Conservation (phyloP, 2,888 invertebrate species). For the Pegoplata infirma region DNA sequence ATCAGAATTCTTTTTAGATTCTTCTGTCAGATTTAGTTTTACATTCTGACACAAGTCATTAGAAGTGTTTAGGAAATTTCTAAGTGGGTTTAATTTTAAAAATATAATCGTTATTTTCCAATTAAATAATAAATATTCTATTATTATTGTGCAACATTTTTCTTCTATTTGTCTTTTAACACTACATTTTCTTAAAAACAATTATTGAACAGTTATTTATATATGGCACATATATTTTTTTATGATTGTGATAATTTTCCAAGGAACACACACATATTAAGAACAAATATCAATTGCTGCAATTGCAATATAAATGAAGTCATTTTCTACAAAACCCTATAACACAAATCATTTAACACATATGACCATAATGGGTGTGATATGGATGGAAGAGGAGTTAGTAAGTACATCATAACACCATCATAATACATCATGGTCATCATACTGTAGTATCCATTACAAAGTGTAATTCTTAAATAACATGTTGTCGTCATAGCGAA, state of each 20-base stretch:
- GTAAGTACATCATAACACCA: conserved; percentile 12
- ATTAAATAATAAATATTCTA: too few species aligned
- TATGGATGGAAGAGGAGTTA: too few species aligned
- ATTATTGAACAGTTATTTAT: conserved; percentile 27
- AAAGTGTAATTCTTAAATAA: conserved; percentile 31
- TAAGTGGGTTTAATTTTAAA: too few species aligned
- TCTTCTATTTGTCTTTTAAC: background rate
- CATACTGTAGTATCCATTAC: conserved; percentile 35
- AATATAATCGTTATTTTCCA: too few species aligned
- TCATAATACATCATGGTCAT: background rate
- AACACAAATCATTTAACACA: conserved; percentile 47
- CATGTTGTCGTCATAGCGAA: background rate
- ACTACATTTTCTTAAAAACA: conserved; percentile 33
- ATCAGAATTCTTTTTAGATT: too few species aligned
- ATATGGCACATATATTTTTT: conserved; percentile 5
- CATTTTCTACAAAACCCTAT: conserved; percentile 54
- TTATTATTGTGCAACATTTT: background rate
- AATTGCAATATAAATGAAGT: conserved; percentile 40
- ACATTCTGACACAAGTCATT: too few species aligned
- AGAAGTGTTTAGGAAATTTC: too few species aligned
- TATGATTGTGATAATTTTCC: conserved; percentile 47
- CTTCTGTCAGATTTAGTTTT: too few species aligned
- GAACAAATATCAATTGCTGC: too few species aligned
- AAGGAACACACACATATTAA: conserved; percentile 7
- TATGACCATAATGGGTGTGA: conserved; percentile 43